These are phyloP conservation scores for Neoniphon sammara DNA, from an alignment of 2,797 vertebrate species.

Conservation along the genomic window DNA sequence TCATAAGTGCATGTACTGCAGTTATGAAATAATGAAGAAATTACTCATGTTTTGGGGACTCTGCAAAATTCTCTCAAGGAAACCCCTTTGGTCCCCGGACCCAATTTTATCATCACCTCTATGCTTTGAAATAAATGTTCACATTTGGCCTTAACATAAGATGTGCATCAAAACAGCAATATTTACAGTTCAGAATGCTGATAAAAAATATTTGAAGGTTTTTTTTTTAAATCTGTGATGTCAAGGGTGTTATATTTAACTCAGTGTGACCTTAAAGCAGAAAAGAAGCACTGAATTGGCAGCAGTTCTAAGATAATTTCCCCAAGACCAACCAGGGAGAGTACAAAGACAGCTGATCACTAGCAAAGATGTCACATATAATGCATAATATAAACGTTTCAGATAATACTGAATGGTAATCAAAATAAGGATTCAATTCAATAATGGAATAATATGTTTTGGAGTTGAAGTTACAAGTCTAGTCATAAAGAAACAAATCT, in stretches of 20 bases:
- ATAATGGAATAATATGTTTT: background rate
- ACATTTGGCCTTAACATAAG: background rate
- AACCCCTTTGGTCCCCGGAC: too few relatives aligned
- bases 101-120: too few relatives aligned
- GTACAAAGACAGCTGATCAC: too few relatives aligned
- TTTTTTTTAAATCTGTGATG: background rate
- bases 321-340: too few relatives aligned
- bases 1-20: too few relatives aligned
- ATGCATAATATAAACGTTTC: slow-evolving; percentile 11
- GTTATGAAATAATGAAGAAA: too few relatives aligned
- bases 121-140: too few relatives aligned
- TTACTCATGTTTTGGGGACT: too few relatives aligned
- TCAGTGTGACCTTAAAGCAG: background rate
- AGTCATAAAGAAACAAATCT: background rate
- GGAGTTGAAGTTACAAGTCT: background rate
- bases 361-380: background rate
- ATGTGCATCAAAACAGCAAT: background rate
- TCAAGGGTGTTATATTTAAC: background rate
- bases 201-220: too few relatives aligned
- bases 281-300: background rate
- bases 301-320: too few relatives aligned
- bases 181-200: background rate
- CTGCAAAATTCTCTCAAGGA: too few relatives aligned
- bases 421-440: slow-evolving; percentile 6
- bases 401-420: slow-evolving; percentile 25